Percentiles rank a stretch among this genome's conserved stretches.
phyloP scores from a whole-genome alignment of 2,113 vertebrate species.

The Benitochromis conjunctus region DNA sequence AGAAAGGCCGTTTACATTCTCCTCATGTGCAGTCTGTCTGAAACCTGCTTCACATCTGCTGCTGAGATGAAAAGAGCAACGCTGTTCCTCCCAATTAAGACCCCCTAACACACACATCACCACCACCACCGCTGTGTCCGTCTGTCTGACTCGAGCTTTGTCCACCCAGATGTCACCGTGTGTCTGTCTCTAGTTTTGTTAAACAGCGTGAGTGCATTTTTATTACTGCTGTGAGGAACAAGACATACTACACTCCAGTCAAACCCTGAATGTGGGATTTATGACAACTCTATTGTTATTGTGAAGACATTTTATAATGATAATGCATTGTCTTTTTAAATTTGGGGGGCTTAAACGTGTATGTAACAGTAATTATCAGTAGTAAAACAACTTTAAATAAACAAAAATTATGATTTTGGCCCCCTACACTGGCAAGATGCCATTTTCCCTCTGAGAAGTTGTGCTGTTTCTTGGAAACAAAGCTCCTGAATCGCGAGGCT shows the following conservation, averaged over 20 bases:
- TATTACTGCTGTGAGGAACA: neutral
- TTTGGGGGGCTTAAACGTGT: neutral
- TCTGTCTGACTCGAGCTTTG: neutral
- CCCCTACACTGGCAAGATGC: neutral
- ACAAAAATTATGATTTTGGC: neutral
- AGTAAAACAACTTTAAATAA: neutral
- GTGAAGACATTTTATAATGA: neutral
- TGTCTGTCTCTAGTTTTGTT: neutral
- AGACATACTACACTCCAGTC: neutral
- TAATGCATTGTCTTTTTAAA: neutral
- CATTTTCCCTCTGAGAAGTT: neutral
- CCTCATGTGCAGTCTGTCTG: slow-evolving; percentile 6
- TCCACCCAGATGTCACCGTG: neutral
- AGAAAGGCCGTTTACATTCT: slow-evolving; percentile 29
- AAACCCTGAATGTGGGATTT: neutral
- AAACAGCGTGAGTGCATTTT: neutral
- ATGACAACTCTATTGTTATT: neutral
- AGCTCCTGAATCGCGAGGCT: neutral
- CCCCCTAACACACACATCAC: neutral
- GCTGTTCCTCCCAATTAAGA: slow-evolving; percentile 34
- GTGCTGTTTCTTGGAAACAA: neutral
- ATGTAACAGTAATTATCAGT: neutral
- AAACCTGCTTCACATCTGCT: slow-evolving; percentile 41
- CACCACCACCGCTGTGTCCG: neutral
- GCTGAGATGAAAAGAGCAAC: slow-evolving; percentile 39